Percentiles rank a stretch among this genome's conserved stretches.
These are phyloP conservation scores for Ormyrus rosae DNA, from an alignment of 2,888 invertebrate genomes.

Conservation along the genomic window DNA sequence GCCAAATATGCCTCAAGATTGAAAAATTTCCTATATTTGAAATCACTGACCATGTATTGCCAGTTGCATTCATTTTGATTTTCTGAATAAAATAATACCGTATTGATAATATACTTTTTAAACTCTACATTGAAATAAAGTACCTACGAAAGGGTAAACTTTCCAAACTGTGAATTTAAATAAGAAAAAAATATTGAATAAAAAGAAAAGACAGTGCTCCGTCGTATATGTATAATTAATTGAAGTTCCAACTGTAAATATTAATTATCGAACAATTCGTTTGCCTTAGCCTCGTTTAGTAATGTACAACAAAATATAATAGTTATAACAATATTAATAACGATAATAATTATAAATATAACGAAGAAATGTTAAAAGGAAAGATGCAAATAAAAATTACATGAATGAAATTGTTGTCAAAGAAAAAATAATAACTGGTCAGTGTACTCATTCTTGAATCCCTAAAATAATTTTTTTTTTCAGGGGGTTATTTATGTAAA, in stretches of 20 bases:
- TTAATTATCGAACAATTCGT: conserved; percentile 52
- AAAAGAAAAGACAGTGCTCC: conserved; percentile 43
- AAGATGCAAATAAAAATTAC: conserved; percentile 55
- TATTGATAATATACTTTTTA: conserved; percentile 44
- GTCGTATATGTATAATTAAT: conserved; percentile 46
- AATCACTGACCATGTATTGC: conserved; percentile 45
- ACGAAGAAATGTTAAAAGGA: conserved; percentile 51
- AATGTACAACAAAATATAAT: conserved; percentile 52
- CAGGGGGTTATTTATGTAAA: background rate
- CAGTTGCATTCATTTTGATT: conserved; percentile 39
- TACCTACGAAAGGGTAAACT: conserved; percentile 44
- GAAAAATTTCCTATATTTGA: conserved; percentile 44
- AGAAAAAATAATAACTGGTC: conserved; percentile 9
- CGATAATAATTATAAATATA: conserved; percentile 54
- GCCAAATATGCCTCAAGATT: conserved; percentile 56
- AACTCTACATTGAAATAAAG: conserved; percentile 46
- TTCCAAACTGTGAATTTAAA: conserved; percentile 41
- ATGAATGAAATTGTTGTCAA: conserved; percentile 50
- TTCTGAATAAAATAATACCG: conserved; percentile 26
- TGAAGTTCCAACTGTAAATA: conserved; percentile 57
- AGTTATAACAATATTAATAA: conserved; percentile 49
- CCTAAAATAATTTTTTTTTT: background rate
- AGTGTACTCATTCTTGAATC: conserved; percentile 18
- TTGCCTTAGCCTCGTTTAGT: conserved; percentile 56
- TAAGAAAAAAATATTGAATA: conserved; percentile 25